Base-by-base conservation (phyloP, 92 coral and sea anemone species). In the Heteractis magnifica region DNA sequence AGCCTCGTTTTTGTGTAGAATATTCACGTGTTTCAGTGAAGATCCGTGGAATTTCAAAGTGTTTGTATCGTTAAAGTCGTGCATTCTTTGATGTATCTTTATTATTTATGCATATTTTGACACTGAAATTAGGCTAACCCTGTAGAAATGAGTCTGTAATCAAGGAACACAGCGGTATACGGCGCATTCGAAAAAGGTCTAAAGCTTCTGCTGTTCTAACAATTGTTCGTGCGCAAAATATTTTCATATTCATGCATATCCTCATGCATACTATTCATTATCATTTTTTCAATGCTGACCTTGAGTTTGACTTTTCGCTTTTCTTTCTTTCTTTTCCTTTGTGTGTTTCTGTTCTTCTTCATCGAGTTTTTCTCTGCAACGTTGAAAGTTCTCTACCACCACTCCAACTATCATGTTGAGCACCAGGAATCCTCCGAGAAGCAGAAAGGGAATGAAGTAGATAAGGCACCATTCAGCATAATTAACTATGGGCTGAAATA, bases 381-480 rank as follows among this genome's bases (percentile, higher is more conserved):
- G 96, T 87, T 96, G 98, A 86, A 94, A 96, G 75, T 94, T 96
- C 84, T 90, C 98, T 56, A 96, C 99, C 7, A 96, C 98, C 20
- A 96, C 98, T 44, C 99, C 99, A 10, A 96, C 99, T 64, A 96
- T 91, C 99, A 96, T 96, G 86, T 96, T 96, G 3, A 96, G 91
- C 64, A 96, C 98, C 48, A 96, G 93, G 71, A 96, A 96, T 8
- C 99, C 99, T 53, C 97, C 99, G 51, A 96, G 79, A 85, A 96
- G 89, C 0, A 96, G 97, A 77, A 96, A 96, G 4, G 97, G 94
- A 71, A 94, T 90, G 86, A 94, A 96, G 85, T 96, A 96, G 53
- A 89, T 86, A 21, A 96, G 91, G 51, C 95, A 86, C 99, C 98
- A 96, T 26, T 89, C 90, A 51, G 94, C 90, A 82, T 92, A 81